Evolutionary conservation across 2,113 vertebrate species (phyloP).

Genomic region (Pithys albifrons): DNA sequence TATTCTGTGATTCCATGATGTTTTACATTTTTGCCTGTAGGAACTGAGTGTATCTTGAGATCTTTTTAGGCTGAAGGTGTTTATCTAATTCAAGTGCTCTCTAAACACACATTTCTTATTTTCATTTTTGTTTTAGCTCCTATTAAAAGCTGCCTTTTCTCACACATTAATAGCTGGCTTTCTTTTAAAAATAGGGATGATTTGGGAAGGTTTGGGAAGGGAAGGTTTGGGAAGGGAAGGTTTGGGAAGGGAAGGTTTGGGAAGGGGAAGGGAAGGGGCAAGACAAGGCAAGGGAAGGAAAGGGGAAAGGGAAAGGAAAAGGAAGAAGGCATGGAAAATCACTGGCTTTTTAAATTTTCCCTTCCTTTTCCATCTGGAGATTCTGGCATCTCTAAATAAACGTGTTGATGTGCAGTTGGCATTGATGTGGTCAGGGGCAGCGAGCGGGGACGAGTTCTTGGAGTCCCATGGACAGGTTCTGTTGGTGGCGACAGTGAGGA

Average conservation of each 20-base stretch:
- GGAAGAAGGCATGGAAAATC: background rate
- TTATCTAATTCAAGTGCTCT: background rate
- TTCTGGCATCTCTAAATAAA: background rate
- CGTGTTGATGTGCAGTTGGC: accelerated
- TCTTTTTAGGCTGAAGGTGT: background rate
- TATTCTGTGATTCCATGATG: background rate
- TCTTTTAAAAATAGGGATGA: background rate
- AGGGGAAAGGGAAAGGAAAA: background rate
- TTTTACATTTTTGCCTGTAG: background rate
- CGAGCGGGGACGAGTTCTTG: accelerated
- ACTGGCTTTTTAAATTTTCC: background rate
- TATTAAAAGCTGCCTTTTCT: background rate
- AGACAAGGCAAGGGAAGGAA: no score
- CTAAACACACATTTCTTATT: background rate
- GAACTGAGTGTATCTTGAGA: background rate
- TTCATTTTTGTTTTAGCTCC: background rate
- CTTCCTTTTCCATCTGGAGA: background rate
- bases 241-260: no score
- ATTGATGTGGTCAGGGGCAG: background rate
- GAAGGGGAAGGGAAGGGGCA: no score
- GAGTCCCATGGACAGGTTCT: background rate
- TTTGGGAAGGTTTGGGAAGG: no score
- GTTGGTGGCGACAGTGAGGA: background rate
- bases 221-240: no score
- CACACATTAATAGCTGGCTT: background rate